Base-by-base conservation (phyloP, 2,797 vertebrate genomes). In the Ctenochaetus hawaiiensis region DNA sequence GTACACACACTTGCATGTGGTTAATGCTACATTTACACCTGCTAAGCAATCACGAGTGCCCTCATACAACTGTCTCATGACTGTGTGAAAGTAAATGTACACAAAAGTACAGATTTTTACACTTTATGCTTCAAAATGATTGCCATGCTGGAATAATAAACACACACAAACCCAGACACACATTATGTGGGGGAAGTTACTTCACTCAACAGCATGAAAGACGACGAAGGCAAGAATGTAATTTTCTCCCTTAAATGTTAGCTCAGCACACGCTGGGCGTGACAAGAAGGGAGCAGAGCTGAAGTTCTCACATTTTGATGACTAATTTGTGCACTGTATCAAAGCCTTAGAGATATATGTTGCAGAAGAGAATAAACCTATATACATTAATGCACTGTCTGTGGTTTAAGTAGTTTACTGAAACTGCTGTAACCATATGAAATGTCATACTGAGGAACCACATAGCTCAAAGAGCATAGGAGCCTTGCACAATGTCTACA, bases 211-310 rank as follows among this genome's bases (percentile, higher is more conserved):
- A 67, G 64, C 54, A 76, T 80, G 73, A 89, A 87, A 84, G 65
- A 78, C 16, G 16, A 59, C 78, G 74, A 81, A 44, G 70, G 53
- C 39, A 67, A 78, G 45, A 82, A 78, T 74, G 66, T 72, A 20
- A 88, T 87, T 87, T 91, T 85, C 83, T 85, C 72, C 79, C 72
- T 81, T 80, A 87, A 91, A 89, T 79, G 90, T 90, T 91, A 90
- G 87, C 75, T 86, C 63, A 59, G 77, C 0, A 0, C 70, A 58
- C 52, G 34, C 81, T 61, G 60, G 59, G 53, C 72, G 49, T 75
- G 63, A 78, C 66, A 34, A 60, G 54, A 59, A 60, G 65, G 49
- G 13, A 65, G 63, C 47, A 22, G 39, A 71, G 62, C 72, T 69
- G 58, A 69, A 67, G 67, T 53, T 62, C 67, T 78, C 53, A 45